A percentile compares a stretch with the other conserved stretches of the same genome.
These are phyloP conservation scores for Lateolabrax maculatus DNA, from an alignment of 2,797 vertebrate species.

Conservation along the genomic window DNA sequence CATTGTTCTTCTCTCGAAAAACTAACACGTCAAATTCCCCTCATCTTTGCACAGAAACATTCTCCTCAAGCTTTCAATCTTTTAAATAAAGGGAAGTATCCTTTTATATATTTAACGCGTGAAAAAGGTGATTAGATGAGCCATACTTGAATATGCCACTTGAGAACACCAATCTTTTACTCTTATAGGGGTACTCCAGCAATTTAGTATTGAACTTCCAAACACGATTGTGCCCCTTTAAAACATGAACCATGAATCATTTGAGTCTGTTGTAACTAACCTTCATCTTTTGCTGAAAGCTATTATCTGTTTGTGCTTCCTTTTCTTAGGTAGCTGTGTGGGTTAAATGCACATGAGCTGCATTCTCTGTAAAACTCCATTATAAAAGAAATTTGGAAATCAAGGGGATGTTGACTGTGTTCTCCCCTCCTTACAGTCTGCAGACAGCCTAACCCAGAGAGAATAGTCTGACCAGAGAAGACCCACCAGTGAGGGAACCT, in stretches of 20 bases:
- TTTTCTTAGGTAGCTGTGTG: conserved; percentile 46
- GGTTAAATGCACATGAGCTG: conserved; percentile 71
- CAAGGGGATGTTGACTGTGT: conserved; percentile 72
- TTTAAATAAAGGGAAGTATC: not conserved
- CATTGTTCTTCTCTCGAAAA: not conserved
- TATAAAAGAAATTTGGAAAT: conserved; percentile 74
- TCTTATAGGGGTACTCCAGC: not conserved
- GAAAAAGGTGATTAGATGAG: not conserved
- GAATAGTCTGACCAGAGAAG: conserved; percentile 80
- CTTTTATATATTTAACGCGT: not conserved
- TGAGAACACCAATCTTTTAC: not conserved
- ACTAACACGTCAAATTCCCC: not conserved
- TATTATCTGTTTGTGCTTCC: conserved; percentile 32
- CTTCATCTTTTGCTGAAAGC: not conserved
- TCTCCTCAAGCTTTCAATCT: not conserved
- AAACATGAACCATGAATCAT: conserved; percentile 27
- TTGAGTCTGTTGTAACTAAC: conserved; percentile 16
- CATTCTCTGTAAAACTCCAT: conserved; percentile 55
- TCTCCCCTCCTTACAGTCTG: conserved; percentile 58
- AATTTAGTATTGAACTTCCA: not conserved
- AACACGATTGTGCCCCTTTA: conserved; percentile 4
- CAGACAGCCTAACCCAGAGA: conserved; percentile 76
- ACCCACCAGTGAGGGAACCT: conserved; percentile 81
- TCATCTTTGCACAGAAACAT: not conserved
- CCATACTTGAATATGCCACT: not conserved